Conservation (phyloP, 2,113 vertebrate genomes). For the Cervus canadensis region DNA sequence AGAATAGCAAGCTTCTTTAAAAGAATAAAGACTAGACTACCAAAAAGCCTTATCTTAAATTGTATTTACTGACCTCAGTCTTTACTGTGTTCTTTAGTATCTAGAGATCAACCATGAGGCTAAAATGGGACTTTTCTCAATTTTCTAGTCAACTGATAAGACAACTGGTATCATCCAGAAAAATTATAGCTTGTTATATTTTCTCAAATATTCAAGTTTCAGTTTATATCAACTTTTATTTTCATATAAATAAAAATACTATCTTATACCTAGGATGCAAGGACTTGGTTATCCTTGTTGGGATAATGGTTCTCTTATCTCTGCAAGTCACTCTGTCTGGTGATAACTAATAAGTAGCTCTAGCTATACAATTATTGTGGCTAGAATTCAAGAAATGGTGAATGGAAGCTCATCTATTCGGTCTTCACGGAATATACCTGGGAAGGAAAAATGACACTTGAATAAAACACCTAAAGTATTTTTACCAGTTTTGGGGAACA, state of each 20-base stretch:
- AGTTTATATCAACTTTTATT: constrained; percentile 37
- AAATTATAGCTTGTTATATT: background rate
- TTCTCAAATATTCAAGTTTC: constrained; percentile 28
- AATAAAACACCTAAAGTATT: constrained; percentile 7
- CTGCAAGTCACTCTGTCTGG: background rate
- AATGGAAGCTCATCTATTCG: background rate
- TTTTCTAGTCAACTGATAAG: background rate
- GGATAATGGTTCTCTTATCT: background rate
- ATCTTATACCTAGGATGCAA: background rate
- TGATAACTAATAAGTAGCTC: background rate
- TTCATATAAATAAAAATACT: constrained; percentile 37
- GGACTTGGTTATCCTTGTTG: background rate
- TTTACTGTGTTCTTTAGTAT: background rate
- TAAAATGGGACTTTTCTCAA: background rate
- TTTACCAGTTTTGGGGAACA: background rate
- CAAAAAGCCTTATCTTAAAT: background rate
- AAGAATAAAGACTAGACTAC: background rate
- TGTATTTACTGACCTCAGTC: constrained; percentile 8
- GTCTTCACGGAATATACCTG: constrained; percentile 49
- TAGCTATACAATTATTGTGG: background rate
- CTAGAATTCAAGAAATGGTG: background rate
- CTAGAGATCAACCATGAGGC: background rate
- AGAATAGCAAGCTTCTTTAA: constrained; percentile 5
- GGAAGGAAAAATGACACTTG: constrained; percentile 24
- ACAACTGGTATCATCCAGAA: background rate